phyloP scores from a whole-genome alignment of 2,888 invertebrate genomes.

The Caenorhabditis sp. region DNA sequence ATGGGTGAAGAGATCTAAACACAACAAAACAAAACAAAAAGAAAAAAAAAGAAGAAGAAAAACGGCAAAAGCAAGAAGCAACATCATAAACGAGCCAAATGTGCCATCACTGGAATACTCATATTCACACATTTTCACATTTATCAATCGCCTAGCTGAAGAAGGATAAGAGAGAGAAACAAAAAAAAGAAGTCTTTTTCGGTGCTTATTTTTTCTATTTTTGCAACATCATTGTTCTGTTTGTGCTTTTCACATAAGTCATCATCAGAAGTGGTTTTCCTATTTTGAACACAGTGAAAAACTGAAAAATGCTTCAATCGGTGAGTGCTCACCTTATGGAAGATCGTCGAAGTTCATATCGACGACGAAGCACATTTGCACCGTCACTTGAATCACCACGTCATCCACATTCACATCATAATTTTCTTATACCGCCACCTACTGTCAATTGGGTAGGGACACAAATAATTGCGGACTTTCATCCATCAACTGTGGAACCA shows the following conservation, averaged over 20 bases:
- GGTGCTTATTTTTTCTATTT: constrained; percentile 15
- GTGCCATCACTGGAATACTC: not conserved
- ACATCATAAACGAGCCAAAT: constrained; percentile 32
- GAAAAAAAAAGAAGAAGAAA: constrained; percentile 19
- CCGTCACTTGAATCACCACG: not conserved
- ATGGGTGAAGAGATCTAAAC: not conserved
- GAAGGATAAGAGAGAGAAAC: not conserved
- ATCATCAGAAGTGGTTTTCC: not conserved
- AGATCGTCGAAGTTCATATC: constrained; percentile 47
- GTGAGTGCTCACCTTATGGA: constrained; percentile 59
- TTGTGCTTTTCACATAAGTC: not conserved
- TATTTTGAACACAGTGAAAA: not conserved
- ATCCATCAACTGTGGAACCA: constrained; percentile 20
- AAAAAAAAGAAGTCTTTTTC: not conserved
- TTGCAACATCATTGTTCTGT: not conserved
- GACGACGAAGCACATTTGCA: constrained; percentile 35
- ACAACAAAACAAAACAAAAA: not conserved
- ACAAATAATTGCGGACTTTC: constrained; percentile 35
- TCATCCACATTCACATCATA: constrained; percentile 20
- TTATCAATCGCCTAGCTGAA: constrained; percentile 20
- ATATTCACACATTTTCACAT: constrained; percentile 22
- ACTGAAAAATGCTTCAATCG: constrained; percentile 56
- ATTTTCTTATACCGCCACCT: constrained; percentile 28
- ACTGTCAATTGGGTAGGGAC: constrained; percentile 39
- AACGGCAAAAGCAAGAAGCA: constrained; percentile 32